Evolutionary conservation across 1,140 invertebrate species (phyloP), one percentile per base, ranked within the genome.

Genomic region (Brachionus paranguensis): DNA sequence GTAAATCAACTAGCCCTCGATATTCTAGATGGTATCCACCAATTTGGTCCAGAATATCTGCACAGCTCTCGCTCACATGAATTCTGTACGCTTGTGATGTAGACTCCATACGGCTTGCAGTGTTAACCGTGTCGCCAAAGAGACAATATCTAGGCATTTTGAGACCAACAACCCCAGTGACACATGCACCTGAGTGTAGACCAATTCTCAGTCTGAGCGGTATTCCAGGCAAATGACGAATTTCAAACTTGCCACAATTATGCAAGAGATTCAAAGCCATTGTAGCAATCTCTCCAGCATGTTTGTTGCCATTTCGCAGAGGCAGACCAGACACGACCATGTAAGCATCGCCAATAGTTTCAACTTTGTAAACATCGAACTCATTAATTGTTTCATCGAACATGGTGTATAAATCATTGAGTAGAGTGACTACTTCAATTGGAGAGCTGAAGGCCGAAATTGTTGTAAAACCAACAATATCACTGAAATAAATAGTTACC

Each of bases 401-500:
- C 37, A 78, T 85, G 4, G 50, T 81, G 74, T 60, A 85, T 5
- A 85, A 78, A 50, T 78, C 74, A 68, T 83, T 83, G 3, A 83
- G 60, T 33, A 83, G 6, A 27, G n/a, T 74, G 37, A 84, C 86
- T 89, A 93, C 93, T 91, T 94, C 92, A 86, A 98, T 91, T 47
- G 96, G 96, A 65, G 95, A 95, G 87, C 95, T 97, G 88, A 95
- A 94, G 0, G 96, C 95, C 7, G 95, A 97, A 93, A 99, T 95
- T 65, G 93, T 93, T 50, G 97, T 99, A 91, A 99, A 99, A 85
- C 96, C 96, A 78, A 98, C 96, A 89, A 99, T 98, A 89, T 99
- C 97, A 87, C 95, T 97, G 90, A 99, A 99, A 90, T 97, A 98
- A 86, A 99, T 55, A 55, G 74, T 53, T 55, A 96, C 95, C 88